Base-by-base conservation (phyloP, 2,113 vertebrate species). In the Cynopterus brachyotis region DNA sequence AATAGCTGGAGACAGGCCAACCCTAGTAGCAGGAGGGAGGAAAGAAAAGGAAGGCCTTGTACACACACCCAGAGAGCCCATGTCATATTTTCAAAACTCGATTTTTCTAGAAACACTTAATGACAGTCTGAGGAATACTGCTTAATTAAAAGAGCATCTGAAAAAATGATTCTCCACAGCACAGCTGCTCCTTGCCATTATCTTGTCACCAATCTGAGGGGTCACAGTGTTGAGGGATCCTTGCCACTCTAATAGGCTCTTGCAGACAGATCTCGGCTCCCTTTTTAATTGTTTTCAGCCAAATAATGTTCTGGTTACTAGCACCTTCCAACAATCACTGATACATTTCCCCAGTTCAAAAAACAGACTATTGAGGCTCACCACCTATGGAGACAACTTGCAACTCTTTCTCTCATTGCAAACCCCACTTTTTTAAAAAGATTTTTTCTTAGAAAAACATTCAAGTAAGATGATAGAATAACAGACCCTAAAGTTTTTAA, bases 231-330 rank as follows among this genome's bases (percentile, higher is more conserved):
- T 10, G 4, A 89, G 35, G 96, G 93, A 94, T 42, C 90, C 96
- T 75, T 84, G 15, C 62, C 73, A 87, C 55, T 78, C 32, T 60
- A 93, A 42, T 1, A 92, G 70, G 53, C 42, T 97, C 91, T 75
- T 95, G 96, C 78, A 89, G 96, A 96, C 73, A 3, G n/a, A 97
- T 76, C 87, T 92, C 64, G 66, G 95, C 67, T 91, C 66, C 85
- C 78, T 90, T 87, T 94, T n/a, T 93, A 89, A 94, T 94, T 96
- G 47, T 97, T 97, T 97, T 96, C 93, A 97, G 91, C 95, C 96
- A 96, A 81, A 93, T 11, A 90, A 84, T 40, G 22, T 50, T 42
- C 6, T 70, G 32, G 32, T 62, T 85, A 59, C 94, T 89, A 97
- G 94, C 32, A 94, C 81, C 79, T 94, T 89, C 53, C 60, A 59